A percentile compares a stretch with the other conserved stretches of the same genome.
Conservation (phyloP, 2,888 invertebrate genomes). For the Heliconius sara region DNA sequence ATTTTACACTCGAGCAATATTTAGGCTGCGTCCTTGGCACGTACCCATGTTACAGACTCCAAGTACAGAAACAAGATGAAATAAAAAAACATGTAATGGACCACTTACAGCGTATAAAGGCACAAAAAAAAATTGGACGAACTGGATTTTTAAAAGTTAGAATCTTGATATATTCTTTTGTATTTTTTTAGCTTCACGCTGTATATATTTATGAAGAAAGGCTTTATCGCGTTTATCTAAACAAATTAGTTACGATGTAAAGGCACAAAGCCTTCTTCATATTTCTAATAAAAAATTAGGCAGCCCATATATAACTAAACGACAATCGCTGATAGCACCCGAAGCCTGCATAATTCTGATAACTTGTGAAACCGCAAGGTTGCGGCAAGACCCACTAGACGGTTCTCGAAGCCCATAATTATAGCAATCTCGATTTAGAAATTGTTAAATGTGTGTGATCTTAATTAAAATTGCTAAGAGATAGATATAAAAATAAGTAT, state of each 20-base stretch:
- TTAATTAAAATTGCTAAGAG: neutral
- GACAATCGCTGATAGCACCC: constrained; percentile 11
- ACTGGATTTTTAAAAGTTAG: neutral
- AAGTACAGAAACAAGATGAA: constrained; percentile 11
- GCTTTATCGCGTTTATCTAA: neutral
- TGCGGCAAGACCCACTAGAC: constrained; percentile 5
- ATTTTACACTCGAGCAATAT: constrained; percentile 2
- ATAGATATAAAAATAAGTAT: too few species aligned
- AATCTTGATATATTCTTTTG: too few species aligned
- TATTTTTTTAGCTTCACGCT: too few species aligned
- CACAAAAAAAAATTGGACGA: neutral
- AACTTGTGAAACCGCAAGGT: constrained; percentile 14
- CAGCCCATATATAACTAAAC: neutral
- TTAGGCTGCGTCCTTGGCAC: constrained; percentile 18
- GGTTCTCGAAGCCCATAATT: neutral
- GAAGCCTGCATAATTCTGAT: constrained; percentile 12
- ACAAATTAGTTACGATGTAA: neutral
- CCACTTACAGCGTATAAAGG: neutral
- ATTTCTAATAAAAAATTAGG: neutral
- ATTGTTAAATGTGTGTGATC: neutral
- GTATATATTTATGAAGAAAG: too few species aligned
- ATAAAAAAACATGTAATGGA: constrained; percentile 15
- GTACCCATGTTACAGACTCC: constrained; percentile 1
- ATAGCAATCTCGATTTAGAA: neutral
- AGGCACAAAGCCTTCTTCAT: neutral